Evolutionary conservation across 2,113 vertebrate species (phyloP), one percentile per base, ranked within the genome.

Genomic region (Heteronetta atricapilla): DNA sequence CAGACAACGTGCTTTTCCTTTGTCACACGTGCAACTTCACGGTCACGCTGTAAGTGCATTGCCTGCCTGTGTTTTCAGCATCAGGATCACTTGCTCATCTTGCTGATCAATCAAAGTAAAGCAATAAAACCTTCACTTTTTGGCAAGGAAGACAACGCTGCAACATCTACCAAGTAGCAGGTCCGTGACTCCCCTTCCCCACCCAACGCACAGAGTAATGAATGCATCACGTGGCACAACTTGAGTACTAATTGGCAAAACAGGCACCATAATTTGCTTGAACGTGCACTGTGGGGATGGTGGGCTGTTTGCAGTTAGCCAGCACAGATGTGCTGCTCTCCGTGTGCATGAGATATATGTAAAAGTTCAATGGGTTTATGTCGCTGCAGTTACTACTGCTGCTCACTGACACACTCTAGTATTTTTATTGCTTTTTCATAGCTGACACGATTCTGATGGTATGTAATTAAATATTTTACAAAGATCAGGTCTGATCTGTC

Each of bases 381-480:
- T 69, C 63, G 50, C 75, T 86, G 36, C 31, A 67, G 67, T 86
- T 84, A 89, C 96, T 84, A 67, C 84, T 84, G 62, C 53, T 85
- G 78, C 80, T 89, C 38, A 29, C 44, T 94, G 95, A 89, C 88
- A 88, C 77, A 92, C 82, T 90, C 78, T 52, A 86, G 72, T 93
- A 74, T 86, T 94, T 94, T 94, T 90, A 92, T 91, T 89, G 92
- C 89, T 93, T 95, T 93, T 93, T 94, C 89, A 93, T 92, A 95
- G 91, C 63, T 93, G 90, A 92, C 86, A 86, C 66, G 59, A 85
- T 94, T 88, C 84, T 93, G 94, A 94, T 92, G 81, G 86, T 68
- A 88, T 70, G 67, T 78, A 96, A 86, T 97, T 96, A 96, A 94
- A 87, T 89, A 96, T 95, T 96, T 90, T 86, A 95, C 93, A 88